phyloP scores from a whole-genome alignment of 2,888 invertebrate species.

The Graphium colonna region DNA sequence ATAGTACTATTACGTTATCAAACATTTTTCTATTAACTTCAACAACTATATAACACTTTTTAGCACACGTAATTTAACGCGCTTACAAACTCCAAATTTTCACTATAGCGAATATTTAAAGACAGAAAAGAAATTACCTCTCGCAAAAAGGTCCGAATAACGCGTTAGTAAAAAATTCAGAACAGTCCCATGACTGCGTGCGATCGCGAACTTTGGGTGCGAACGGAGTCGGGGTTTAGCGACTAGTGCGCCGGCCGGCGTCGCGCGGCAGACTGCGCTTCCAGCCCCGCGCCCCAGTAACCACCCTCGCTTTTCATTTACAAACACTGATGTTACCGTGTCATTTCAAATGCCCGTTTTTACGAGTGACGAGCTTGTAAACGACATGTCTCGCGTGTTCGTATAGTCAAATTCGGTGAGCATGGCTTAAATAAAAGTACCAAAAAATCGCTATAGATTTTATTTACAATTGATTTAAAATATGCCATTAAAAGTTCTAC shows the following conservation, averaged over 20 bases:
- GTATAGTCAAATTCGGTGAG: constrained; percentile 1
- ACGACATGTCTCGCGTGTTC: neutral
- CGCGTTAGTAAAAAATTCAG: constrained; percentile 13
- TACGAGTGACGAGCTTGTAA: constrained; percentile 13
- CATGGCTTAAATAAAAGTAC: too few species aligned
- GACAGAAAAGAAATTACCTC: constrained; percentile 10
- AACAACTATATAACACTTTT: neutral
- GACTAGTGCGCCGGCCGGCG: constrained; percentile 57
- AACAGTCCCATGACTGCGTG: constrained; percentile 6
- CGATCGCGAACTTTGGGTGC: constrained; percentile 21
- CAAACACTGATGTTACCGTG: constrained; percentile 42
- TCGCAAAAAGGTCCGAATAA: constrained; percentile 9
- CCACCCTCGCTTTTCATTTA: constrained; percentile 42
- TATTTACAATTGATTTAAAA: too few species aligned
- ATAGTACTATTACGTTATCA: too few species aligned
- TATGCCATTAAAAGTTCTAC: too few species aligned
- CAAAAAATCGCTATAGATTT: too few species aligned
- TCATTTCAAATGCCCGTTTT: constrained; percentile 11
- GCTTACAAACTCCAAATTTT: neutral
- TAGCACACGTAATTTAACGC: neutral
- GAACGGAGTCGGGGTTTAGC: constrained; percentile 10
- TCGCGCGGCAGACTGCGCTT: constrained; percentile 57
- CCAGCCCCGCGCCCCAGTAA: constrained; percentile 36
- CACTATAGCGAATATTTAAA: neutral
- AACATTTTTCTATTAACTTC: too few species aligned